phyloP scores from a whole-genome alignment of 1,140 invertebrate species.

The Hesperophylax magnus region DNA sequence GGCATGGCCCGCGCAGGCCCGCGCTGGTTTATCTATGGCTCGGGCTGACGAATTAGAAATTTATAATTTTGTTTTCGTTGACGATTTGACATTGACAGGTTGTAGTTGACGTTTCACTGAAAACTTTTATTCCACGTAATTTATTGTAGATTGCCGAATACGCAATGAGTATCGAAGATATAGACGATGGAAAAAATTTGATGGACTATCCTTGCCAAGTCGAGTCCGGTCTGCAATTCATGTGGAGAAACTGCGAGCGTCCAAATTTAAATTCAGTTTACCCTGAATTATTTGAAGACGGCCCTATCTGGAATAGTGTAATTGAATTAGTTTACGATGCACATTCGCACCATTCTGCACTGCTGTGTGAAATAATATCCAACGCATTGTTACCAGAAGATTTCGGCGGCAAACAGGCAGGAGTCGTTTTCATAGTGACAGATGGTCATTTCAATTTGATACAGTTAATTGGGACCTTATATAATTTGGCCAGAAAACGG shows the following conservation, averaged over 20 bases:
- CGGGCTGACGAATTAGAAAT: too few relatives aligned
- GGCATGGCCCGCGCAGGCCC: too few relatives aligned
- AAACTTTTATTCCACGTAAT: too few relatives aligned
- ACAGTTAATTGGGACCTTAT: slow-evolving; percentile 59
- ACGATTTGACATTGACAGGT: too few relatives aligned
- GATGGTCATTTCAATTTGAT: slow-evolving; percentile 74
- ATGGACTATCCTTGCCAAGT: slow-evolving; percentile 17
- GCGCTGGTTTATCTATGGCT: too few relatives aligned
- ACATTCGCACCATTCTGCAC: slow-evolving; percentile 67
- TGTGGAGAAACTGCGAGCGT: neutral
- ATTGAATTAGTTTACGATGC: slow-evolving; percentile 73
- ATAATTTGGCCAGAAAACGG: slow-evolving; percentile 14
- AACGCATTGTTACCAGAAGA: slow-evolving; percentile 70
- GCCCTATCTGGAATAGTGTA: slow-evolving; percentile 66
- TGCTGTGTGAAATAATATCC: slow-evolving; percentile 72
- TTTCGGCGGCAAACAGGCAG: slow-evolving; percentile 63
- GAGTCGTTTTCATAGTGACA: slow-evolving; percentile 73
- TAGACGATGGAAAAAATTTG: neutral
- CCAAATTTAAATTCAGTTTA: slow-evolving; percentile 60
- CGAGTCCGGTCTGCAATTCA: neutral
- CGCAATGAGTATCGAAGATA: too few relatives aligned
- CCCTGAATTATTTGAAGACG: slow-evolving; percentile 66
- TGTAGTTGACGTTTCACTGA: too few relatives aligned
- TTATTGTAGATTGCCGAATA: too few relatives aligned
- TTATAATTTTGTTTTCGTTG: too few relatives aligned